Percentiles rank a stretch among this genome's conserved stretches.
Conservation (phyloP, 2,888 invertebrate genomes). For the Pollenia angustigena region DNA sequence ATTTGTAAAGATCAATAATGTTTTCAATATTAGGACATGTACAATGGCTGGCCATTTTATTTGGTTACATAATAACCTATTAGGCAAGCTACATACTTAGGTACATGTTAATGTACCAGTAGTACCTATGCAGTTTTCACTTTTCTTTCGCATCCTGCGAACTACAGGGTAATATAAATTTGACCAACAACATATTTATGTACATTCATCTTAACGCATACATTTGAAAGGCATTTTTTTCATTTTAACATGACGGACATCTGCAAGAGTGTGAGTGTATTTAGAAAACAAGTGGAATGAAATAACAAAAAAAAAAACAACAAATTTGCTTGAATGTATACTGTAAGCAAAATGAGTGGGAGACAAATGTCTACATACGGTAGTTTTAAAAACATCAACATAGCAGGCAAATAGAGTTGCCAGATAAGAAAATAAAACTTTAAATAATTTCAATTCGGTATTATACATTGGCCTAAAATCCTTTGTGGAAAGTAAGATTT, state of each 20-base stretch:
- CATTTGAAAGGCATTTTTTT: conserved; percentile 20
- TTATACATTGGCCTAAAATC: no score
- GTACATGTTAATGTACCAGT: no score
- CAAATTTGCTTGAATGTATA: conserved; percentile 18
- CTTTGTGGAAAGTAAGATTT: no score
- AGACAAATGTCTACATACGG: conserved; percentile 58
- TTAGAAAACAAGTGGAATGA: conserved; percentile 31
- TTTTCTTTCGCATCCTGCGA: no score
- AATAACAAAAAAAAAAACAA: conserved; percentile 12
- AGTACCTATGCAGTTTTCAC: no score
- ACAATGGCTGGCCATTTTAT: no score
- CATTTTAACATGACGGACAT: conserved; percentile 3
- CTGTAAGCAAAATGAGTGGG: conserved; percentile 24
- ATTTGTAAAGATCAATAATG: no score
- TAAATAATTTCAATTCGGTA: no score
- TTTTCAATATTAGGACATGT: no score
- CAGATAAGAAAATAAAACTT: background rate
- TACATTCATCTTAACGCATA: background rate
- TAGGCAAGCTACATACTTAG: no score
- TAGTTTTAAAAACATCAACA: conserved; percentile 3
- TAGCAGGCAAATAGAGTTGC: background rate
- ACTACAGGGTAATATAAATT: background rate
- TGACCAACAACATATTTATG: conserved; percentile 27
- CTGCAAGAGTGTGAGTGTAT: background rate
- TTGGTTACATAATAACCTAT: no score